Evolutionary conservation across 2,888 invertebrate genomes (phyloP), one percentile per base, ranked within the genome.

Genomic region (Nebria brevicollis): DNA sequence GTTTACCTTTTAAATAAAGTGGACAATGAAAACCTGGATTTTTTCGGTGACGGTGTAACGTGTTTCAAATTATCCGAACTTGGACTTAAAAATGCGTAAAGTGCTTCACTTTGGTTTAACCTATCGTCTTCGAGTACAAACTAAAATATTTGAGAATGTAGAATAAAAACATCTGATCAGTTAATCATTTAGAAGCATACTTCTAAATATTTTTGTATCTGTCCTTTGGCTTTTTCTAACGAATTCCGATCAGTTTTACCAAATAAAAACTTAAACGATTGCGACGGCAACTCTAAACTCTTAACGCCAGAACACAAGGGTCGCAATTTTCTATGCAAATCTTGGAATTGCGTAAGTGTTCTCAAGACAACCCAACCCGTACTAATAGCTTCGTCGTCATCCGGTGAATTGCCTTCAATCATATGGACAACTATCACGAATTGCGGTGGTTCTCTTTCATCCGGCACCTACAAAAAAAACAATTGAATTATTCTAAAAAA

Each of bases 51-150:
- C 70, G 94, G 94, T 70, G 93, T 91, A 80, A 92, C 91, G 85
- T 95, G 95, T 88, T 96, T 96, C 84, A 97, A 91, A 89, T 96
- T 96, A 87, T 97, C 96, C 0, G 97, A 96, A 88, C 96, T 96
- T 3, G 97, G 97, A 88, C 96, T 96, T n/a, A 97, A 91, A 89
- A 97, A 97, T 83, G 95, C 94, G 87, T 97, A 97, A 84, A 97
- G 91, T 77, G 96, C 95, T 90, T 97, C 97, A 87, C 96, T 95
- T 90, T 96, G 95, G 88, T 95, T 95, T 84, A 97, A 90, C 85
- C 94, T 92, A 83, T 97, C 97, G 86, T 97, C 96, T 90, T 95
- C 95, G 88, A 97, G 91, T 85, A 97, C 94, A 88, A 94, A 95
- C 96, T 97, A 88, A 83, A 91, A 90, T 76, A 66, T 76, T 74